phyloP scores from a whole-genome alignment of 2,113 vertebrate genomes.

The Lepidothrix coronata region DNA sequence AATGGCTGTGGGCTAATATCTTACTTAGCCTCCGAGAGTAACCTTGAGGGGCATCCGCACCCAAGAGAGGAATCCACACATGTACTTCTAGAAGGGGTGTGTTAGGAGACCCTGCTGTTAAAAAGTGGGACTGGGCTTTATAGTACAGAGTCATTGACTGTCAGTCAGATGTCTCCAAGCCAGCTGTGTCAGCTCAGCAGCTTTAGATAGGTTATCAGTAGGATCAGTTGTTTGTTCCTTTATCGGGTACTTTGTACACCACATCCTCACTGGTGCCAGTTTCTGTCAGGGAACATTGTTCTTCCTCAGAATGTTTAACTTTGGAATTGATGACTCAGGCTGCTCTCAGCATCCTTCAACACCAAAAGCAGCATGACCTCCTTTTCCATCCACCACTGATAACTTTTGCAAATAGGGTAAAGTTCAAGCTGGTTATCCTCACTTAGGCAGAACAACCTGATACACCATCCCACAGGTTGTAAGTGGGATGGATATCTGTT shows the following conservation, averaged over 20 bases:
- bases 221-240: neutral
- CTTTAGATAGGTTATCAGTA: neutral
- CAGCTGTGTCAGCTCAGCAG: neutral
- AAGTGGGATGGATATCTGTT: neutral
- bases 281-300: neutral
- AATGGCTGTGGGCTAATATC: neutral
- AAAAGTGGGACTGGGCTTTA: neutral
- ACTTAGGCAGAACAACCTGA: neutral
- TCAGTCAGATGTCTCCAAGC: neutral
- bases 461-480: neutral
- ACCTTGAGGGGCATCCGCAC: neutral
- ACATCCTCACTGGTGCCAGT: neutral
- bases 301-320: neutral
- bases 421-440: neutral
- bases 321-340: neutral
- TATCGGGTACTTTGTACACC: neutral
- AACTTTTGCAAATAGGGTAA: neutral
- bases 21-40: neutral
- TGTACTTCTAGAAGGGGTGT: neutral
- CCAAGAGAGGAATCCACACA: too few relatives aligned
- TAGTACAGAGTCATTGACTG: neutral
- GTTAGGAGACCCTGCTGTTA: neutral
- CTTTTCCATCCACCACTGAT: neutral
- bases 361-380: neutral
- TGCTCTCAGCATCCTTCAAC: neutral